Evolutionary conservation across 2,888 invertebrate genomes (phyloP), one percentile per base, ranked within the genome.

Genomic region (Sarcophaga rosellei): DNA sequence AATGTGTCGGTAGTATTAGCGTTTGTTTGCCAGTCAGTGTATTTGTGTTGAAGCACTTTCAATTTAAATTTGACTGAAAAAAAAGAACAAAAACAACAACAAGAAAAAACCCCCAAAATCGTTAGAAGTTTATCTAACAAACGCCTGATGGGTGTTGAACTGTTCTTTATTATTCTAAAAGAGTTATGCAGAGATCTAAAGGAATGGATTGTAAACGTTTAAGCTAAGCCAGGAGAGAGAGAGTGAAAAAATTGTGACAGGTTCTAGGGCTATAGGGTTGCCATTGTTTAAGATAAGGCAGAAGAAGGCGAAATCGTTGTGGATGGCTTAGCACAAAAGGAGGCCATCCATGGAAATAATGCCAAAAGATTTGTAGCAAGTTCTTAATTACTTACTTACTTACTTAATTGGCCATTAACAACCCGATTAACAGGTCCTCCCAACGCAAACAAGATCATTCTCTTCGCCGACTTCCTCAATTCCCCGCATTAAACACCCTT

Each of bases 81-180:
- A 61, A 35, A 35, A 15, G 0, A 3, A 11, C 3, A 62, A 65
- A 2, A 12, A 53, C 15, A 63, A 62, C 53, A 47, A 35, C 23
- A 57, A 65, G 57, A 45, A 73, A 44, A 81, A 53, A 62, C 65
- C 44, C 25, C 65, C 57, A 81, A 63, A 77, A 65, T 23, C 47
- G 44, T 66, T 25, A 61, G 53, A 84, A 84, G 74, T 84, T 84
- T 75, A 84, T 79, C 69, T 70, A 70, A 65, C 68, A 70, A 74
- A 65, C 45, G 12, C 23, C 69, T 63, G 59, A 59, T 79, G 79
- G 70, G 65, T 23, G 79, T 57, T 79, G 45, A 84, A 69, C 63
- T 74, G 69, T 47, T 53, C 53, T 53, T 53, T 53, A 63, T 47
- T 69, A 12, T 73, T 25, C 8, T 65, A 2, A 53, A 53, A 53